These are phyloP conservation scores for Galerucella nymphaeae DNA, from an alignment of 2,888 invertebrate species.

Conservation along the genomic window DNA sequence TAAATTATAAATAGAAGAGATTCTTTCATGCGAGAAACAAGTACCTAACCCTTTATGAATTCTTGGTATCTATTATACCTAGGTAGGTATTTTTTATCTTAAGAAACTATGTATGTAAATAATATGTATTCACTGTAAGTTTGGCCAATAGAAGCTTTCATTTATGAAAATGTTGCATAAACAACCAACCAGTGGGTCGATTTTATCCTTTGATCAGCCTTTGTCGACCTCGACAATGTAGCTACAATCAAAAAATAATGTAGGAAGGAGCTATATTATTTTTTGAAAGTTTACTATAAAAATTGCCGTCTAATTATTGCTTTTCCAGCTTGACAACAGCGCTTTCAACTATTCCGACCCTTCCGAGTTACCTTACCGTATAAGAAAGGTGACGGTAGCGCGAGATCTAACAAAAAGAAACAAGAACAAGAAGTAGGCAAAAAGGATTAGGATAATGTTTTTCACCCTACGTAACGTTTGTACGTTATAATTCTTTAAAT, in stretches of 20 bases:
- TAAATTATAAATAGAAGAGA: not conserved
- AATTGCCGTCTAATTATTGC: not conserved
- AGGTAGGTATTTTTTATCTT: no score
- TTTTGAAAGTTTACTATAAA: not conserved
- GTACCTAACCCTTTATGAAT: not conserved
- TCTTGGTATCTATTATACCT: no score
- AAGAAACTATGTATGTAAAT: no score
- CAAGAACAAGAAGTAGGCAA: not conserved
- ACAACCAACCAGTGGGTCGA: no score
- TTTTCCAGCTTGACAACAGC: constrained; percentile 25
- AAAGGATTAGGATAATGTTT: not conserved
- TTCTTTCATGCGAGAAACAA: not conserved
- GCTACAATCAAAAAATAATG: no score
- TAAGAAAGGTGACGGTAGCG: constrained; percentile 51
- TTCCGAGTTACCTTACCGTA: constrained; percentile 57
- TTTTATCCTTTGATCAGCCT: no score
- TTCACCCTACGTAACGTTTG: not conserved
- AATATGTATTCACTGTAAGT: no score
- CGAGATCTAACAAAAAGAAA: constrained; percentile 40
- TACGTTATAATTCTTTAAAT: not conserved
- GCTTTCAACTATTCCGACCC: constrained; percentile 54
- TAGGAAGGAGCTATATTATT: not conserved
- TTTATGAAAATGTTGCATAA: no score
- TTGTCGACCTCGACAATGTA: no score
- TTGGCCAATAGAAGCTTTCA: no score